phyloP scores from a whole-genome alignment of 2,888 invertebrate species.

The Loripinus fragilis region DNA sequence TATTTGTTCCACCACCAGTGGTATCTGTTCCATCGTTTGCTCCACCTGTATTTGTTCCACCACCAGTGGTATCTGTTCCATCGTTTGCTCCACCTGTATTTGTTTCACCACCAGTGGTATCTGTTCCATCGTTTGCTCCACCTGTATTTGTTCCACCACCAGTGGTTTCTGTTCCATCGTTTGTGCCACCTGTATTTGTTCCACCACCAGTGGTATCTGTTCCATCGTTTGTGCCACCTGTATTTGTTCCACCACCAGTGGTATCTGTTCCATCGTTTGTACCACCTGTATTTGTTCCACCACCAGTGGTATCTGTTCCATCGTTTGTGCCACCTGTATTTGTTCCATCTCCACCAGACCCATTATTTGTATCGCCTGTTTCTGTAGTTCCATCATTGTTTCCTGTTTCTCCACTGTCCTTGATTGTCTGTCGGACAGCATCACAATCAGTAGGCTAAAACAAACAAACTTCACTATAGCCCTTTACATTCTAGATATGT shows the following conservation, averaged over 20 bases:
- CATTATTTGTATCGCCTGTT: neutral
- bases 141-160: neutral
- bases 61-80: neutral
- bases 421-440: neutral
- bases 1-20: neutral
- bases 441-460: neutral
- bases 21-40: neutral
- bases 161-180: neutral
- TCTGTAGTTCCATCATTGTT: neutral
- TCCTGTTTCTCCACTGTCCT: neutral
- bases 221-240: neutral
- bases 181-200: neutral
- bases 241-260: neutral
- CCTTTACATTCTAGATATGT: no score
- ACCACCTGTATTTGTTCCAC: neutral
- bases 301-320: neutral
- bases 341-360: neutral
- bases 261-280: neutral
- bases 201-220: neutral
- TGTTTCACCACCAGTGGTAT: neutral
- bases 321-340: neutral
- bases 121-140: neutral
- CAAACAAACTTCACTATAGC: no score
- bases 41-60: neutral
- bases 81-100: neutral